Evolutionary conservation across 2,888 invertebrate species (phyloP).

Genomic region (Dynastes tityus): DNA sequence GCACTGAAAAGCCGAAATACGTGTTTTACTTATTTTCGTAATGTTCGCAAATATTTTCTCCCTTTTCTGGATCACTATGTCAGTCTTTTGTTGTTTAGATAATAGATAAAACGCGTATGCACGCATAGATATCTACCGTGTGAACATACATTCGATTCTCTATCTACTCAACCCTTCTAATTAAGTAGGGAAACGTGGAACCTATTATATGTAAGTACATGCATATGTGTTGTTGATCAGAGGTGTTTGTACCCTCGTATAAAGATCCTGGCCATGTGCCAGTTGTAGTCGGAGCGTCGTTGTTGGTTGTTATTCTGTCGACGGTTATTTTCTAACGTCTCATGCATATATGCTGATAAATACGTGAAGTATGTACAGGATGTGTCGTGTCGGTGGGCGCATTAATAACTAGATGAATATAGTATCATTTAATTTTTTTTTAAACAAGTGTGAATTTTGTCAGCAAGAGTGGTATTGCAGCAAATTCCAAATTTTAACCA

Average conservation of each 20-base stretch:
- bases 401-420: too few species aligned
- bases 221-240: conserved; percentile 4
- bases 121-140: neutral
- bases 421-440: too few species aligned
- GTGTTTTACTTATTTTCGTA: too few species aligned
- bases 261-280: conserved; percentile 54
- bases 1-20: too few species aligned
- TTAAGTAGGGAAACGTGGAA: neutral
- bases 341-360: conserved; percentile 24
- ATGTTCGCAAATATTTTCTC: too few species aligned
- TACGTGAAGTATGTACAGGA: neutral
- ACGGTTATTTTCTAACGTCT: conserved; percentile 2
- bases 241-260: conserved; percentile 23
- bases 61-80: conserved; percentile 28
- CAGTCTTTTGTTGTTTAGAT: neutral
- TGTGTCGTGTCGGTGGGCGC: neutral
- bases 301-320: neutral
- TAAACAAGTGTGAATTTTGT: too few species aligned
- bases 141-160: neutral
- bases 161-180: conserved; percentile 18
- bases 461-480: too few species aligned
- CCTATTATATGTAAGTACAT: conserved; percentile 1
- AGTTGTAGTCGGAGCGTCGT: conserved; percentile 49
- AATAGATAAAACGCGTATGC: conserved; percentile 11
- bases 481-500: too few species aligned